Evolutionary conservation across 2,113 vertebrate species (phyloP).

Genomic region (Lepidothrix coronata): DNA sequence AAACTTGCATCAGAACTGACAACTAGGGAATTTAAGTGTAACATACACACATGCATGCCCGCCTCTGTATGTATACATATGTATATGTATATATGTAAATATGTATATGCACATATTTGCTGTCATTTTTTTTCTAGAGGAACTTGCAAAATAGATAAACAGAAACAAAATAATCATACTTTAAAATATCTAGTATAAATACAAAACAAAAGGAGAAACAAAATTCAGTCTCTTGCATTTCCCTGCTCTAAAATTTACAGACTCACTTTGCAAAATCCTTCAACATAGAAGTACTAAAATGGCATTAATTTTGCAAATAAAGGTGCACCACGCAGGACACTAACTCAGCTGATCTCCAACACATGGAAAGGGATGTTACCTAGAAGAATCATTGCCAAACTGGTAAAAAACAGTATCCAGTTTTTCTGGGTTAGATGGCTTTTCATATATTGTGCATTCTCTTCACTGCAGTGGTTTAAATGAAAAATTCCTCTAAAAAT

Average conservation of each 20-base stretch:
- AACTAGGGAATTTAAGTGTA: background rate
- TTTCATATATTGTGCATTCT: background rate
- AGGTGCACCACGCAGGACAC: background rate
- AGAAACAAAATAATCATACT: background rate
- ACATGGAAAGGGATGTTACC: rapidly evolving
- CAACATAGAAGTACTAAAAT: background rate
- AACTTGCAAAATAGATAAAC: background rate
- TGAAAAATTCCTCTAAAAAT: background rate
- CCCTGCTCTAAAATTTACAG: background rate
- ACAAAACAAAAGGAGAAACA: background rate
- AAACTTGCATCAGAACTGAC: background rate
- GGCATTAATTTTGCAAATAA: background rate
- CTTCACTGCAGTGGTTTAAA: background rate
- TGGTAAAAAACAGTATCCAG: background rate
- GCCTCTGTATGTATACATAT: background rate
- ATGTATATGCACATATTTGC: background rate
- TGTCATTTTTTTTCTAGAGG: background rate
- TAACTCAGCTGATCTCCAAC: background rate
- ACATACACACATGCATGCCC: background rate
- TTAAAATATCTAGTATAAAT: background rate
- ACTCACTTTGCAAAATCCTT: background rate
- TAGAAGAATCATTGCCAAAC: background rate
- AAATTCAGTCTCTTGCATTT: background rate
- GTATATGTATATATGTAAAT: background rate
- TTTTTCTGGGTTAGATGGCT: background rate